Base-by-base conservation (phyloP, 2,888 invertebrate species). In the Acanthoscelides obtectus region DNA sequence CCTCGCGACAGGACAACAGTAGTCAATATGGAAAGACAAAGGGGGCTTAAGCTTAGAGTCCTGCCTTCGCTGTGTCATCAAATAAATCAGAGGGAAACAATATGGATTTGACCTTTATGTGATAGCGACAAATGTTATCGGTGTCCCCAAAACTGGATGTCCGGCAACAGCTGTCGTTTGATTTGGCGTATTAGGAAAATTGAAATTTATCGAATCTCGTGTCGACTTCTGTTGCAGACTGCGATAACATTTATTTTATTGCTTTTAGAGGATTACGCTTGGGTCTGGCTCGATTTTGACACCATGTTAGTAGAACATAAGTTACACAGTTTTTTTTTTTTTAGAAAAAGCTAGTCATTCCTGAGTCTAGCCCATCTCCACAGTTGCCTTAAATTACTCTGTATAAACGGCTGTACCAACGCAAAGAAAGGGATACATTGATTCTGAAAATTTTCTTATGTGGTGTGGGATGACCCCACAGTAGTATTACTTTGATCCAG, bases 21-120 rank as follows among this genome's bases (percentile, higher is more conserved):
- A 25, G 25, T 6, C 45, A 45, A 45, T 6, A 45, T 45, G 45
- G 45, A 45, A 45, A 45, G 45, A 45, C 45, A 45, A 25, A 45
- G 45, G 45, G 45, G 17, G 45, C 45, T 45, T 45, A 45, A 45
- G 45, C 45, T 45, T 45, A 45, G 45, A 12, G 45, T 45, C 45
- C 45, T 66, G 66, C 66, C 66, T 22, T 8, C 66, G 22, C 68
- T 68, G 20, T 25, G 64, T 21, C 21, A 69, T 69, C 74, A 72
- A 76, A 80, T 82, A 82, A 82, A 82, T 82, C 82, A 81, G 70
- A 74, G 64, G 76, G 73, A 78, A 81, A 81, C 83, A 84, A 83
- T 83, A 83, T 83, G 80, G 80, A 79, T 80, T 81, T 84, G 84
- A 84, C 83, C 83, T 84, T 84, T 84, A 84, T 83, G 79, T 77